Base-by-base conservation (phyloP, 1,140 invertebrate genomes). In the Drosophila sp. region DNA sequence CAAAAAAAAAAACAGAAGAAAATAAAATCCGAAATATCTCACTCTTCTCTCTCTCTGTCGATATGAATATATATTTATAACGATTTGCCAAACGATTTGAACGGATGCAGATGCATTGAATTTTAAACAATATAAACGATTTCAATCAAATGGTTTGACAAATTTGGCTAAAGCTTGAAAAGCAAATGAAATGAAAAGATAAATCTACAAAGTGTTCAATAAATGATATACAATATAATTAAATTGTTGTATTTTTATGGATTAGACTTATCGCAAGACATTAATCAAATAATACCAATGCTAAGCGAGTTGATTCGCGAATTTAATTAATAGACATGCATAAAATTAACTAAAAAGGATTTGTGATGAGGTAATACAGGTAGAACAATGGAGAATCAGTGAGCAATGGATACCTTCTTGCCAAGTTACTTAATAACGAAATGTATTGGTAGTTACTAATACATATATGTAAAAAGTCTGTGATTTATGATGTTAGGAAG, bases 21-120 rank as follows among this genome's bases (percentile, higher is more conserved):
- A 50, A 50, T 27, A 50, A 27, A 47, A 47, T 7, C 17, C 17
- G 4, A 47, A 47, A 23, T 23, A 47, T 7, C 23, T 47, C 17
- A 25, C 23, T 47, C 17, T 17, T 47, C 23, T 47, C 17, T 17
- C 17, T 17, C 17, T 17, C 17, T 17, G 17, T 17, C 17, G 17
- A 23, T 23, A 23, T 47, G 4, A 6, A 50, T 27, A 50, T 50
- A 11, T 50, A 27, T 10, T 10, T 50, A 27, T 27, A 50, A 50
- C 75, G 71, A 77, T 77, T 76, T 77, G 75, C 62, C 56, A 81
- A 85, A 76, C 82, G 74, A 86, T 86, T 76, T 86, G 66, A 76
- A 68, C 72, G 73, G 60, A 76, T 76, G 73, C 73, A 76, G 72
- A 76, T 76, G 73, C 73, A 76, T 69, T 76, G 73, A 76, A 76